Percentiles rank a stretch among this genome's conserved stretches.
Conservation (phyloP, 2,797 vertebrate species). For the Alauda arvensis region DNA sequence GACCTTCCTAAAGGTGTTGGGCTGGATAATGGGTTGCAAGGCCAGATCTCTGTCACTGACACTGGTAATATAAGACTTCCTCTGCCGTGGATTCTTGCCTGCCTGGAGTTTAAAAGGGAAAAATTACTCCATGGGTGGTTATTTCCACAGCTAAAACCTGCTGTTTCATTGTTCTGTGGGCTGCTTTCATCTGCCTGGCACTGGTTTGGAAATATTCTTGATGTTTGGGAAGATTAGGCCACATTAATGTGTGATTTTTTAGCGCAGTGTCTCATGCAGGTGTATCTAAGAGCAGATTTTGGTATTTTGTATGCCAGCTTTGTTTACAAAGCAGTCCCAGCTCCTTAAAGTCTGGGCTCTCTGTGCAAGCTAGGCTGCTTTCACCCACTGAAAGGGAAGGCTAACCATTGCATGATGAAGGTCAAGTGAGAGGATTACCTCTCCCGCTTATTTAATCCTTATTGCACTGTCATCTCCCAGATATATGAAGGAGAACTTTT, state of each 20-base stretch:
- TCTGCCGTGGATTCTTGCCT: neutral
- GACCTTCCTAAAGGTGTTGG: neutral
- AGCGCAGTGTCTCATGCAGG: rapidly evolving
- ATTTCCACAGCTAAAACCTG: neutral
- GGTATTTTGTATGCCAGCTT: neutral
- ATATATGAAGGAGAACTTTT: neutral
- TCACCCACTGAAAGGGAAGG: neutral
- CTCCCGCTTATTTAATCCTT: neutral
- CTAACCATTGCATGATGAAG: neutral
- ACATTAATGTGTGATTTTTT: neutral
- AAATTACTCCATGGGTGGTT: neutral
- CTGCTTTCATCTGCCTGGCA: neutral
- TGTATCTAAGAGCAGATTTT: neutral
- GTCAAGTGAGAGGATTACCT: neutral
- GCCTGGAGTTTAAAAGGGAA: neutral
- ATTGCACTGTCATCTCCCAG: neutral
- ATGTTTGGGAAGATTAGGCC: neutral
- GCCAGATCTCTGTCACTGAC: neutral
- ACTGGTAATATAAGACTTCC: neutral
- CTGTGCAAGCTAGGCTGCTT: rapidly evolving
- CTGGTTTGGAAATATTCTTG: neutral
- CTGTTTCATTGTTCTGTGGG: neutral
- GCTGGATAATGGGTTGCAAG: neutral
- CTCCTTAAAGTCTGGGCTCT: neutral
- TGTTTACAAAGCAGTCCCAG: neutral